Evolutionary conservation across 1,140 invertebrate genomes (phyloP), one percentile per base, ranked within the genome.

Genomic region (Drosophila suzukii): DNA sequence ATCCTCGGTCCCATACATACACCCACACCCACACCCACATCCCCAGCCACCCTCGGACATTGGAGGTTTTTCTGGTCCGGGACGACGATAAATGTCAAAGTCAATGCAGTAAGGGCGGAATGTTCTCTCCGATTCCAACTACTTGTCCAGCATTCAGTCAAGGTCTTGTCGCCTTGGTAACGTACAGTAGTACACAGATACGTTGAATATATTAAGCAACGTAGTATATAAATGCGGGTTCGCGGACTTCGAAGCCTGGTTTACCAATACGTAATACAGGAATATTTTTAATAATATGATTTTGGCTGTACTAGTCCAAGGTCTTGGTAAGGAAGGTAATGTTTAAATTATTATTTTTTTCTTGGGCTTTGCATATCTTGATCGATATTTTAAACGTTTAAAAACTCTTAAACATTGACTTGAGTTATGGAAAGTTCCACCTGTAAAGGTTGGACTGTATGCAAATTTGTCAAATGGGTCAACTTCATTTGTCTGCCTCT

Each of bases 71-170:
- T 34, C 27, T 30, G 13, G 10, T 56, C 34, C 56, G 49, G 50
- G 41, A 57, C 83, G 41, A 57, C 83, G 60, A 89, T 88, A 89
- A 88, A 88, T 88, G 83, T 88, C 84, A 88, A 88, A 88, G 83
- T 88, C 83, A 88, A 88, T 83, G 84, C 84, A 76, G 71, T 76
- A 75, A 75, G 62, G 54, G 66, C 60, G 51, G 43, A 72, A 63
- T 65, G 50, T 71, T 71, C 20, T 68, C 67, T 13, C 12, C 61
- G 38, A 57, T 68, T 54, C 49, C 73, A 74, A 58, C 46, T 38
- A 56, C 15, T 62, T 65, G 20, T 43, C 56, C 61, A 63, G 43
- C 55, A 15, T 71, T 38, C 47, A 86, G 65, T 68, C 76, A 80
- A 84, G 75, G 78, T 66, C 41, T 39, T 62, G 44, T 38, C 41